These are phyloP conservation scores for Seriola dumerili DNA, from an alignment of 2,113 vertebrate species.

Conservation along the genomic window DNA sequence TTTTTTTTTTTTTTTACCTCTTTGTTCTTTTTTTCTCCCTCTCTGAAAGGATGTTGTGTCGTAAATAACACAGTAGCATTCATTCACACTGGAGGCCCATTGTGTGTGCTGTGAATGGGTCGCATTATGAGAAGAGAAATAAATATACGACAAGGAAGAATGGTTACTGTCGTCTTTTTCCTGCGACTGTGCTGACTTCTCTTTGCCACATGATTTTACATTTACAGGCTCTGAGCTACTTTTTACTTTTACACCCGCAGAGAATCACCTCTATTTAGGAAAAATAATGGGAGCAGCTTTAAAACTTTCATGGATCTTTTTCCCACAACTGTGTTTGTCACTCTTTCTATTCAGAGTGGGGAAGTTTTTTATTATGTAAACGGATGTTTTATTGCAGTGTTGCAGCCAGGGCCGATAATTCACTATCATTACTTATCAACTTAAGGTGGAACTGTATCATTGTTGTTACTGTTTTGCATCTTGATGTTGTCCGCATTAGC, in stretches of 20 bases:
- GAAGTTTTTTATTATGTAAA: background rate
- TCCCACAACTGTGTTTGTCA: background rate
- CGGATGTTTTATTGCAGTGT: background rate
- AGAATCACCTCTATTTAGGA: background rate
- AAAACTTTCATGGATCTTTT: conserved; percentile 6
- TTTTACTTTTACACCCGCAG: background rate
- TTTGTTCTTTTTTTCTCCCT: conserved; percentile 57
- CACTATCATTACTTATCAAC: background rate
- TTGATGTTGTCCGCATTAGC: background rate
- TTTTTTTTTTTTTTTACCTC: conserved; percentile 47
- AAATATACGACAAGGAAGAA: conserved; percentile 76
- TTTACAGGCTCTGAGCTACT: conserved; percentile 15
- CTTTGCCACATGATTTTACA: conserved; percentile 21
- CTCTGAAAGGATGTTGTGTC: conserved; percentile 72
- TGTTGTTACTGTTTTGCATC: background rate
- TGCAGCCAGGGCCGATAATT: background rate
- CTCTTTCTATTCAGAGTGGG: background rate
- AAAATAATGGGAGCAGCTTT: background rate
- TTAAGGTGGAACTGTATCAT: background rate
- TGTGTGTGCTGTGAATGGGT: conserved; percentile 81
- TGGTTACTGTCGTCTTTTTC: conserved; percentile 67
- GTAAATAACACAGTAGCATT: conserved; percentile 80
- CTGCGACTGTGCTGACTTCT: conserved; percentile 57
- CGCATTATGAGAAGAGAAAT: conserved; percentile 76
- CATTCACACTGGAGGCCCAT: conserved; percentile 75